Conservation (phyloP, 2,888 invertebrate genomes). For the Himalopsyche anomala region DNA sequence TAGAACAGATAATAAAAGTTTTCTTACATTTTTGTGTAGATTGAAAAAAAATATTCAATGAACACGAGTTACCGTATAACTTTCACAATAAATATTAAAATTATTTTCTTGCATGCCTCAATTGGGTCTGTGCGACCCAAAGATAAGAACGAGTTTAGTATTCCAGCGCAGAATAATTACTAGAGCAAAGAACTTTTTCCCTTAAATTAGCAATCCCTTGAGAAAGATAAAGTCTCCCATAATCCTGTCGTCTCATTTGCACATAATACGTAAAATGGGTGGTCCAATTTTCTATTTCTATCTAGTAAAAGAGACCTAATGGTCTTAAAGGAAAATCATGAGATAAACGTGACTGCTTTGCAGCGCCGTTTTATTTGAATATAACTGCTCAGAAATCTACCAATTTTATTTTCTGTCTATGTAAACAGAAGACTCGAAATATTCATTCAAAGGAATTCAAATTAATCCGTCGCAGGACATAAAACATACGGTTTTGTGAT, state of each 20-base stretch:
- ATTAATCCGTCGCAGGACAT: neutral
- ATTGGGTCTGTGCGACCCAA: conserved; percentile 10
- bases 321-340: conserved; percentile 50
- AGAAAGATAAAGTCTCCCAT: conserved; percentile 52
- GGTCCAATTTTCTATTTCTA: conserved; percentile 55
- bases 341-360: conserved; percentile 42
- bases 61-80: too few relatives aligned
- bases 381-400: conserved; percentile 26
- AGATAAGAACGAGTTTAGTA: conserved; percentile 34
- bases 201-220: conserved; percentile 45
- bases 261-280: conserved; percentile 49
- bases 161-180: conserved; percentile 37
- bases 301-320: conserved; percentile 54
- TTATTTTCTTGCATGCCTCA: neutral
- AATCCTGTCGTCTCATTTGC: conserved; percentile 57
- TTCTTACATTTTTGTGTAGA: too few relatives aligned
- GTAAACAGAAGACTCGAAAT: neutral
- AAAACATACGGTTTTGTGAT: neutral
- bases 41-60: too few relatives aligned
- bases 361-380: conserved; percentile 28
- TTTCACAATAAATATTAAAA: neutral
- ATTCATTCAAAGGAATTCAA: conserved; percentile 22
- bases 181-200: conserved; percentile 33
- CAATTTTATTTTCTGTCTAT: conserved; percentile 13
- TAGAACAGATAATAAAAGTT: too few relatives aligned